These are phyloP conservation scores for Artibeus jamaicensis DNA, from an alignment of 2,797 vertebrate species.

Conservation along the genomic window DNA sequence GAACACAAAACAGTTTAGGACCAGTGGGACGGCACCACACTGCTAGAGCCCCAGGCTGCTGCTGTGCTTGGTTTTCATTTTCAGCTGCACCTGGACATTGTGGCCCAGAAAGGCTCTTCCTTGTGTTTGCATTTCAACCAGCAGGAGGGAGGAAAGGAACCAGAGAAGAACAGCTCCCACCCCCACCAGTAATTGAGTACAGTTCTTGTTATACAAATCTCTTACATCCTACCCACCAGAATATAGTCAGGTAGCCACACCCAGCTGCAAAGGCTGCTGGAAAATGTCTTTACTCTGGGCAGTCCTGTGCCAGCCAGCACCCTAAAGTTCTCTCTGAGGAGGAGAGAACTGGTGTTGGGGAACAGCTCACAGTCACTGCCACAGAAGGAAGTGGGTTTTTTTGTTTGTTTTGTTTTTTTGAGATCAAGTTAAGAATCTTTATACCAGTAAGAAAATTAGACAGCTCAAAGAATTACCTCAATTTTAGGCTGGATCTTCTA, in stretches of 20 bases:
- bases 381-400: not conserved
- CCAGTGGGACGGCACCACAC: not conserved
- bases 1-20: not conserved
- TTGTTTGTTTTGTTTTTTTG: not conserved
- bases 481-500: constrained; percentile 29
- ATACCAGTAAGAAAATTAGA: constrained; percentile 7
- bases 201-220: not conserved
- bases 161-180: not conserved
- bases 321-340: not conserved
- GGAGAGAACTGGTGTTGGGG: not conserved
- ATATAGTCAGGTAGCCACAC: not conserved
- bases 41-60: not conserved
- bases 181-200: not conserved
- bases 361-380: not conserved
- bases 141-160: not conserved
- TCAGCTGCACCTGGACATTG: not conserved
- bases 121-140: not conserved
- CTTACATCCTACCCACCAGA: not conserved
- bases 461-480: constrained; percentile 19
- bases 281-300: not conserved
- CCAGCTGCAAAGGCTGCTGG: not conserved
- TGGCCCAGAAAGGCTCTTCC: not conserved
- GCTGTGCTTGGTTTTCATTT: not conserved
- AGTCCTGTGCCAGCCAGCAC: not conserved
- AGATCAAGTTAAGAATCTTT: constrained; percentile 21